Evolutionary conservation across 1,140 invertebrate species (phyloP), one percentile per base, ranked within the genome.

Genomic region (Aphis gossypii): DNA sequence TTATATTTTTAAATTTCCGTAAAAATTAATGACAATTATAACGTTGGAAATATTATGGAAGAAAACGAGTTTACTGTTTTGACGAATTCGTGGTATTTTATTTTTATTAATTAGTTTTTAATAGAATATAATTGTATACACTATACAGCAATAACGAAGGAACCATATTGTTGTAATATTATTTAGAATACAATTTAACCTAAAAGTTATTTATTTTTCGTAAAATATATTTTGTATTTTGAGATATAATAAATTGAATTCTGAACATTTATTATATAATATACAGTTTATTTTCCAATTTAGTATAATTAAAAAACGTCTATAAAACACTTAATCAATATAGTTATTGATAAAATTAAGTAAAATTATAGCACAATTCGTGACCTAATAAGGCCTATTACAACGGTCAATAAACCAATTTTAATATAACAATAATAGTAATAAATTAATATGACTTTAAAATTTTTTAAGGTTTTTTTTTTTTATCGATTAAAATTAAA

Each of bases 21-120:
- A 11, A 44, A 90, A 90, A 56, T n/a, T 30, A 68, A 76, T 90
- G 88, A 41, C 54, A 90, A 60, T 90, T 60, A 60, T 41, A 44
- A 90, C 4, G 14, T 76, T 76, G 54, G 41, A 23, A 35, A 38
- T 30, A 48, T 35, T 44, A 46, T 48, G 21, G 87, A 89, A 3
- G 48, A 1, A 54, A 38, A 54, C n/a, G 8, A n/a, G 21, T 54
- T 54, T 35, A 54, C 2, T 54, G 30, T 87, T 48, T n/a, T n/a
- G 30, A 0, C 0, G 3, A 38, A 89, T 14, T 54, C 38, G 87
- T 25, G n/a, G 11, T 25, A 35, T 54, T 89, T 89, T 35, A 38
- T 51, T 76, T 76, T n/a, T 51, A 87, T 51, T 21, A 88, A 51
- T 88, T 51, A 88, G 18, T 88, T 88, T 51, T 89, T 89, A 87